These are phyloP conservation scores for Falco novaeseelandiae DNA, from an alignment of 2,797 vertebrate species.

Conservation along the genomic window DNA sequence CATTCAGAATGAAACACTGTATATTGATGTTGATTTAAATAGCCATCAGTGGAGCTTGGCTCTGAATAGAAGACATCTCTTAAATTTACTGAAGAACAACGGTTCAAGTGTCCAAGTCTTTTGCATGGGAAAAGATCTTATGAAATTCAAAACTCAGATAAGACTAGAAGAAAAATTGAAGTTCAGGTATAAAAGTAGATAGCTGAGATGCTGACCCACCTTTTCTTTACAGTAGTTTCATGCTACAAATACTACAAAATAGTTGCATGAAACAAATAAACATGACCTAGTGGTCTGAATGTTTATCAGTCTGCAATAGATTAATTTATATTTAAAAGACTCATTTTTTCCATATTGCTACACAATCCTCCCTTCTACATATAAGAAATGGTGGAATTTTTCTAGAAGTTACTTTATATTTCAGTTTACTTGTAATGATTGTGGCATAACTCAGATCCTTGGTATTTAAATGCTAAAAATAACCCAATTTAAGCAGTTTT, in stretches of 20 bases:
- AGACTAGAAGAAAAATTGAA: background rate
- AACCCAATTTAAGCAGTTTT: background rate
- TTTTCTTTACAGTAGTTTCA: background rate
- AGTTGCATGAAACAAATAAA: background rate
- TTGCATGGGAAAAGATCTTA: background rate
- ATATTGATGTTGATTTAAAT: background rate
- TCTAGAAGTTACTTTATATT: background rate
- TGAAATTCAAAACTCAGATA: background rate
- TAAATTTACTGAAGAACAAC: background rate
- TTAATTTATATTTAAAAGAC: background rate
- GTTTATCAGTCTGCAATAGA: background rate
- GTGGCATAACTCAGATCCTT: background rate
- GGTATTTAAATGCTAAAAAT: constrained; percentile 21
- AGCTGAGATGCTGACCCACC: background rate
- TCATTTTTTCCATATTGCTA: background rate
- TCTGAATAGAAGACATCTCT: background rate
- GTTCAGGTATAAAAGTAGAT: background rate
- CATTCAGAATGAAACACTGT: background rate
- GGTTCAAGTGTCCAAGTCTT: background rate
- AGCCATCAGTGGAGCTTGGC: background rate
- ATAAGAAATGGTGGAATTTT: background rate
- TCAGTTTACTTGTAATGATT: background rate
- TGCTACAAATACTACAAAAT: too few relatives aligned
- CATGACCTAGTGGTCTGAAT: background rate
- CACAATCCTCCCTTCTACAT: background rate